phyloP scores from a whole-genome alignment of 2,797 vertebrate genomes.

The Muscicapa striata region DNA sequence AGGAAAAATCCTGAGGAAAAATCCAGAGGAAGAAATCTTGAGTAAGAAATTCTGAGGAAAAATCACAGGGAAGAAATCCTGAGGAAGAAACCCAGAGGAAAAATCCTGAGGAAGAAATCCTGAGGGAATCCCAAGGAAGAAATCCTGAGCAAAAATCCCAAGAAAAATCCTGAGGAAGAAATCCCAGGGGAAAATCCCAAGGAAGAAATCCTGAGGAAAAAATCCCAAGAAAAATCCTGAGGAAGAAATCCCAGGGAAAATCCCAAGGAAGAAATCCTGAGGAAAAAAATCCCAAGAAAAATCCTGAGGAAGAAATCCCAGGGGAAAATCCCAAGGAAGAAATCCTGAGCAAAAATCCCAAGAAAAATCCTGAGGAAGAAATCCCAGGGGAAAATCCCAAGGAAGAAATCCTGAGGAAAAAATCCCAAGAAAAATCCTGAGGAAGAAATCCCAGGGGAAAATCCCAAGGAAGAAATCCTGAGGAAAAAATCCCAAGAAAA shows the following conservation, averaged over 20 bases:
- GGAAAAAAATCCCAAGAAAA: background rate
- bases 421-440: background rate
- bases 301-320: too few relatives aligned
- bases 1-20: background rate
- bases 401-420: too few relatives aligned
- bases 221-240: too few relatives aligned
- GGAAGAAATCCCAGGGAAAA: background rate
- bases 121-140: background rate
- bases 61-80: background rate
- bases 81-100: background rate
- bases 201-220: background rate
- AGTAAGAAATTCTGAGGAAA: background rate
- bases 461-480: background rate
- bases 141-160: background rate
- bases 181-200: background rate
- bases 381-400: background rate
- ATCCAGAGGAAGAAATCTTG: background rate
- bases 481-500: background rate
- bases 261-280: too few relatives aligned
- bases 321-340: background rate
- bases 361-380: too few relatives aligned
- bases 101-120: background rate
- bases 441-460: background rate
- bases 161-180: too few relatives aligned
- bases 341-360: background rate